phyloP scores from a whole-genome alignment of 2,797 vertebrate species.

The Dermochelys coriacea region DNA sequence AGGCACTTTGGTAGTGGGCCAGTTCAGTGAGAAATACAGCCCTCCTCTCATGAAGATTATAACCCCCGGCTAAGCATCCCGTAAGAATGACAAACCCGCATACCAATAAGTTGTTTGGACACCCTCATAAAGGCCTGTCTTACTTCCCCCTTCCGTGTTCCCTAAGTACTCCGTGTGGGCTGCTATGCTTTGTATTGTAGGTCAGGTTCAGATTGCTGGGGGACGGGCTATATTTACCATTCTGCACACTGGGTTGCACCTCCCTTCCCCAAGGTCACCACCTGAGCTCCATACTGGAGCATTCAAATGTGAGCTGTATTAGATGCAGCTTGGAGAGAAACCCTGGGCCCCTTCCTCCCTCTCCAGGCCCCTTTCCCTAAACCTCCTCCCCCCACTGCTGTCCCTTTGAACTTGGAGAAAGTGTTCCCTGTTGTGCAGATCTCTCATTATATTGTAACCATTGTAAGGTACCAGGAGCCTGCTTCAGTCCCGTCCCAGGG shows the following conservation, averaged over 20 bases:
- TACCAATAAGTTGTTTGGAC: background rate
- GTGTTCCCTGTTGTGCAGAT: background rate
- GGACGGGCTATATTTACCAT: background rate
- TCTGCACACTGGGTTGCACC: background rate
- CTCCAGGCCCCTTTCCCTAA: background rate
- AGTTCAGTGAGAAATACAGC: background rate
- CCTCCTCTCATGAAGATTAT: background rate
- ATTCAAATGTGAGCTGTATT: background rate
- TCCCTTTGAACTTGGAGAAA: slow-evolving; percentile 69
- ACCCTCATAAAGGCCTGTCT: background rate
- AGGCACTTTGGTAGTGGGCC: accelerated
- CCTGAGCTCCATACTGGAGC: background rate
- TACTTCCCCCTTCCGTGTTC: background rate
- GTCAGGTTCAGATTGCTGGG: background rate
- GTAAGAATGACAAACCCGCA: background rate
- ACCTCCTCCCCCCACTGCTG: background rate
- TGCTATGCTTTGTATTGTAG: background rate
- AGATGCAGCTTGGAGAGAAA: background rate
- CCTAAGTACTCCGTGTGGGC: background rate
- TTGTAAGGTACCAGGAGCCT: slow-evolving; percentile 41
- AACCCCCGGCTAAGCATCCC: background rate
- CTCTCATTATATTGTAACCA: slow-evolving; percentile 62
- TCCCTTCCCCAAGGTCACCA: background rate
- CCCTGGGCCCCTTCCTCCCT: background rate
- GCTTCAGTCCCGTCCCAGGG: slow-evolving; percentile 60